Conservation (phyloP, 2,888 invertebrate genomes). For the Arenicola marina region DNA sequence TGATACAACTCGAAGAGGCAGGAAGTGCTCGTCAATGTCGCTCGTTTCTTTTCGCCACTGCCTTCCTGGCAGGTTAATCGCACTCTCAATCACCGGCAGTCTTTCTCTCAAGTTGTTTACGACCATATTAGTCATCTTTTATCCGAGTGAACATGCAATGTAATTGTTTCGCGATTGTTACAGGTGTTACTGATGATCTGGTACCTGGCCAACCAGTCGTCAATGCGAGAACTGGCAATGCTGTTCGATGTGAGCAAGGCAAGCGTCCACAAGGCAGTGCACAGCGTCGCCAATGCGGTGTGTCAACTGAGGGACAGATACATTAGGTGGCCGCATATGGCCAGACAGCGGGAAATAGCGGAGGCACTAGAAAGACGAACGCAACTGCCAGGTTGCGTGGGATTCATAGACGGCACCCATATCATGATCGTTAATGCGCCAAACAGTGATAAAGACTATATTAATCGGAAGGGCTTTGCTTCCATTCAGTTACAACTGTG, state of each 20-base stretch:
- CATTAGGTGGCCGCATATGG: background rate
- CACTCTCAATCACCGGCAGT: too few species aligned
- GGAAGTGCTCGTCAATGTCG: too few species aligned
- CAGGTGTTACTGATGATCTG: background rate
- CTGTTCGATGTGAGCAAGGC: background rate
- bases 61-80: too few species aligned
- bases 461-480: background rate
- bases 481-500: background rate
- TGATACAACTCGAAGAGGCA: too few species aligned
- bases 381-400: background rate
- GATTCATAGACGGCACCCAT: background rate
- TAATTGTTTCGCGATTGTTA: too few species aligned
- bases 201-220: background rate
- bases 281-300: background rate
- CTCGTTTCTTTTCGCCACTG: too few species aligned
- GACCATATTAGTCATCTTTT: too few species aligned
- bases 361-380: background rate
- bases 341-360: background rate
- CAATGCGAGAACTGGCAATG: background rate
- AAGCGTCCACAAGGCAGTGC: background rate
- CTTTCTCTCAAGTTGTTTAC: too few species aligned
- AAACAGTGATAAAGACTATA: background rate
- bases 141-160: too few species aligned
- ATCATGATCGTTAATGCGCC: background rate
- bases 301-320: background rate